These are phyloP conservation scores for Atta texana DNA, from an alignment of 1,140 invertebrate genomes.

Conservation along the genomic window DNA sequence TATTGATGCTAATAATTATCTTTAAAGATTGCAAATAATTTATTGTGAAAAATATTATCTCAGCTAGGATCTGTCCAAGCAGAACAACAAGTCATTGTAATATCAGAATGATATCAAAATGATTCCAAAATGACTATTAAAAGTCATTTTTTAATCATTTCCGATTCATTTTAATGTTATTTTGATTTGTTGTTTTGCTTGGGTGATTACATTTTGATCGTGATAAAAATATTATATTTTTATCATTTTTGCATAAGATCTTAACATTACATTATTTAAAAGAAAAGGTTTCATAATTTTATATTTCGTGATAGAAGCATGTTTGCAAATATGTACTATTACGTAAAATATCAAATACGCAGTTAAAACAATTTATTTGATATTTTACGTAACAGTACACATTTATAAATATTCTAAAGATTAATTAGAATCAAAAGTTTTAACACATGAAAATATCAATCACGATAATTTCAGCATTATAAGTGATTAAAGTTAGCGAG, in stretches of 20 bases:
- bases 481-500: slow-evolving; percentile 3
- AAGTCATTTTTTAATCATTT: too few species aligned
- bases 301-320: not conserved
- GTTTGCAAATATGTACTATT: not conserved
- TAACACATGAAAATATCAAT: not conserved
- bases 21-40: too few species aligned
- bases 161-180: too few species aligned
- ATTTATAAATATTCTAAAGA: not conserved
- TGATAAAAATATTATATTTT: not conserved
- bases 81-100: too few species aligned
- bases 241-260: not conserved
- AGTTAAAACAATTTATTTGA: not conserved
- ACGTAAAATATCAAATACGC: not conserved
- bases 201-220: too few species aligned
- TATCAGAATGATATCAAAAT: too few species aligned
- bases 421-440: slow-evolving; percentile 17
- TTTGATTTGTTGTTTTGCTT: too few species aligned
- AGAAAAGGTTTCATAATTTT: not conserved
- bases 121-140: too few species aligned
- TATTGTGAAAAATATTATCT: too few species aligned
- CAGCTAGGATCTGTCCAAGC: too few species aligned
- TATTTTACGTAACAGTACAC: not conserved
- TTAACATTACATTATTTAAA: not conserved
- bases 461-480: not conserved
- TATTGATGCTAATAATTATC: too few species aligned